Evolutionary conservation across 2,888 invertebrate genomes (phyloP), one percentile per base, ranked within the genome.

Genomic region (Tenthredo scrophulariae): DNA sequence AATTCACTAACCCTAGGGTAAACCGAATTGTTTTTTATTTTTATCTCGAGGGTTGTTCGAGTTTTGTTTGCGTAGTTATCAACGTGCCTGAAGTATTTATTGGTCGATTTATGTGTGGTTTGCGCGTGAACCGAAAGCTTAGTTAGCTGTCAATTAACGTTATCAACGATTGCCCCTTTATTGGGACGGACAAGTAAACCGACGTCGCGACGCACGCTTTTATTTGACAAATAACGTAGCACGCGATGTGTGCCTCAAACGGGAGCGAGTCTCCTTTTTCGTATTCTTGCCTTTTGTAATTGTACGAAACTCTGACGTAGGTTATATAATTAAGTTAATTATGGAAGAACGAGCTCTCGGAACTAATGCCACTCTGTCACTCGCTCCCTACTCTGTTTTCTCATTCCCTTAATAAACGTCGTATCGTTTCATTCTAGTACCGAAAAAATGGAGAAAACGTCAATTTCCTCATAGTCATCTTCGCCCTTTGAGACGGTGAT

Each of bases 101-200:
- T 33, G 29, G 62, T 26, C 26, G 65, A 5, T 67, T 33, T 33
- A 29, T 29, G 29, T 58, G 22, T 58, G 29, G 65, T 10, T 29
- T 29, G 26, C 29, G 33, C 29, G 33, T 29, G 33, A 26, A 33
- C 67, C 18, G 18, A 29, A 10, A 15, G 62, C 29, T 67, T 6
- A 67, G 33, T 67, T 67, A 54, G 50, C 77, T 77, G 77, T 77
- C 77, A 77, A 77, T 77, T 54, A n/a, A 50, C n/a, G 72, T 77
- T 26, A n/a, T 40, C 50, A 50, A 77, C 26, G 46, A 74, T 43
- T 74, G 40, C 43, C 13, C 46, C 74, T 74, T 74, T 43, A 74
- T 74, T 43, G 26, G 22, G 10, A 43, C 26, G 2, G 26, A 40
- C 43, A 29, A 72, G 72, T 29, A 22, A 18, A 72, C 10, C 13